Conservation (phyloP, 2,888 invertebrate genomes). For the Meta bourneti region DNA sequence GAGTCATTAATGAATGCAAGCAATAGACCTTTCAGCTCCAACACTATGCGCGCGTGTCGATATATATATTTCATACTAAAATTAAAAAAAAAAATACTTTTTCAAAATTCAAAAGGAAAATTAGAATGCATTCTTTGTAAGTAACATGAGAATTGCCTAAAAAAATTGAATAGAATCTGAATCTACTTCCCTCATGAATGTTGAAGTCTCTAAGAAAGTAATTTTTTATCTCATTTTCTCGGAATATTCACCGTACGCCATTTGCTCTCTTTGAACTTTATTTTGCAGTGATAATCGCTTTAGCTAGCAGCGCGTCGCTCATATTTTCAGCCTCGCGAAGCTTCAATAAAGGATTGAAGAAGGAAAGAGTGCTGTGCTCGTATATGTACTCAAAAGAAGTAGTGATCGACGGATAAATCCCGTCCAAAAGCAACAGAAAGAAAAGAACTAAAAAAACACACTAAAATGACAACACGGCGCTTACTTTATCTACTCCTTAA, state of each 20-base stretch:
- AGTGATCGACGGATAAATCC: background rate
- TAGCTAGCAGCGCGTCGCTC: background rate
- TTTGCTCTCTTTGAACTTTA: background rate
- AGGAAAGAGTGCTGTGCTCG: too few relatives aligned
- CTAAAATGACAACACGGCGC: background rate
- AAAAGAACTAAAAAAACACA: background rate
- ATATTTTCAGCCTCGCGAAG: background rate
- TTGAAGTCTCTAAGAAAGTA: too few relatives aligned
- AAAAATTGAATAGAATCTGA: too few relatives aligned
- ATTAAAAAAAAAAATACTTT: too few relatives aligned
- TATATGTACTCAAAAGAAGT: background rate
- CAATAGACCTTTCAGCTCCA: too few relatives aligned
- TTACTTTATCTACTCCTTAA: constrained; percentile 17
- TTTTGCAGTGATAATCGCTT: background rate
- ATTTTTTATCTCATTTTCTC: background rate
- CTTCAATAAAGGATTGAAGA: background rate
- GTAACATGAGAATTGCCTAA: too few relatives aligned
- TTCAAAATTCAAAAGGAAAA: too few relatives aligned
- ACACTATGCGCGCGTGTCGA: too few relatives aligned
- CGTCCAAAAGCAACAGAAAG: background rate
- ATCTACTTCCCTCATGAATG: too few relatives aligned
- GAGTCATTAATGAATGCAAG: too few relatives aligned
- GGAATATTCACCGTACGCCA: background rate
- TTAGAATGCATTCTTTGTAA: too few relatives aligned
- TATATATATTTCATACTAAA: too few relatives aligned